A percentile compares a stretch with the other conserved stretches of the same genome.
Conservation (phyloP, 1,140 invertebrate genomes). For the Bombus confusus region DNA sequence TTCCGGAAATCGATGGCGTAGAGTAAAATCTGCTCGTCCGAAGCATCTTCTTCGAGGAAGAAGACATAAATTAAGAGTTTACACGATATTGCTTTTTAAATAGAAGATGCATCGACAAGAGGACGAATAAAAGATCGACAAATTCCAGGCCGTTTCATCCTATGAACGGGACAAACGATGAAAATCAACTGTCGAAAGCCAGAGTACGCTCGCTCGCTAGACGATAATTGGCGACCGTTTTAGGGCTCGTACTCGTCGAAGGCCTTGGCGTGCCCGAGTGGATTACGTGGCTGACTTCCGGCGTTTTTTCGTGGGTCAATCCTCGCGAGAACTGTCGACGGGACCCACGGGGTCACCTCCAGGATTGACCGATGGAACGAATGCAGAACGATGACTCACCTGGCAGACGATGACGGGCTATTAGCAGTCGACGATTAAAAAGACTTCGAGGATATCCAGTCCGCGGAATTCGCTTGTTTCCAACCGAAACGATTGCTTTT, state of each 20-base stretch:
- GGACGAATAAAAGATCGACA: neutral
- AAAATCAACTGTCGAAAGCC: neutral
- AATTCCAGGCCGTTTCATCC: neutral
- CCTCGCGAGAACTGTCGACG: constrained; percentile 26
- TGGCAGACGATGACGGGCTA: neutral
- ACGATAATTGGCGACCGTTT: constrained; percentile 50
- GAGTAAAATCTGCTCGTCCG: no score
- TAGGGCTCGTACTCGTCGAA: constrained; percentile 31
- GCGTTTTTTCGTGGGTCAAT: constrained; percentile 52
- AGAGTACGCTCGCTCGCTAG: neutral
- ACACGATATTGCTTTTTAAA: neutral
- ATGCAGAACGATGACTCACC: constrained; percentile 27
- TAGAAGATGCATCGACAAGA: neutral
- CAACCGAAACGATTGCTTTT: neutral
- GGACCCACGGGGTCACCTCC: constrained; percentile 36
- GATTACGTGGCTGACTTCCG: constrained; percentile 63
- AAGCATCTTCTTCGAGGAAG: no score
- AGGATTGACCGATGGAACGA: constrained; percentile 17
- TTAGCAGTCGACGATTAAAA: constrained; percentile 29
- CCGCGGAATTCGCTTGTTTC: neutral
- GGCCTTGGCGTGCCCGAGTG: constrained; percentile 60
- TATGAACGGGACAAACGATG: neutral
- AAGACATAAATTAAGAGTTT: neutral
- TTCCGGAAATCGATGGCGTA: no score
- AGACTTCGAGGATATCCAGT: constrained; percentile 39